Evolutionary conservation across 1,140 invertebrate species (phyloP).

Genomic region (Brachionus koreanus): DNA sequence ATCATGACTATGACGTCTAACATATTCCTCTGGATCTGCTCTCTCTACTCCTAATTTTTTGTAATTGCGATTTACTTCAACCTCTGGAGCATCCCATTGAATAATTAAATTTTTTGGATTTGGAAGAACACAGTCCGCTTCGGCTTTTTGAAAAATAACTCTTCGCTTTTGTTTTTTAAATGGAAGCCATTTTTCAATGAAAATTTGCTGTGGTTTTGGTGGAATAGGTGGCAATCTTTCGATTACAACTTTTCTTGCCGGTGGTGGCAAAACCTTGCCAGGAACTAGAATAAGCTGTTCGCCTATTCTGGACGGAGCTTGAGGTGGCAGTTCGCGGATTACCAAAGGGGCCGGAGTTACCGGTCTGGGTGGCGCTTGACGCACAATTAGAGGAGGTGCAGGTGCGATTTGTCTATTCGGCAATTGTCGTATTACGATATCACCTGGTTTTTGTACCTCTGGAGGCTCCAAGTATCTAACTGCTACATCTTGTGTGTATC

Average conservation of each 20-base stretch:
- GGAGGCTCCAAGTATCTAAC: slow-evolving; percentile 41
- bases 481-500: slow-evolving; percentile 30
- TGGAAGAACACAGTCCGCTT: background rate
- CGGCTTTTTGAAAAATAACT: slow-evolving; percentile 36
- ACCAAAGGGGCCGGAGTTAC: slow-evolving; percentile 2
- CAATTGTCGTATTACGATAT: background rate
- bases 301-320: background rate
- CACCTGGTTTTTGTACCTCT: slow-evolving; percentile 12
- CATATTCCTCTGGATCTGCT: slow-evolving; percentile 32
- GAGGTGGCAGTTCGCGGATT: slow-evolving; percentile 41
- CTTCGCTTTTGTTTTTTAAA: slow-evolving; percentile 37
- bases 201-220: slow-evolving; percentile 30
- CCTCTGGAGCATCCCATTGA: slow-evolving; percentile 36
- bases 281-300: background rate
- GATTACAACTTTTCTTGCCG: slow-evolving; percentile 37
- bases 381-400: slow-evolving; percentile 32
- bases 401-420: background rate
- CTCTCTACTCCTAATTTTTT: background rate
- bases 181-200: slow-evolving; percentile 43
- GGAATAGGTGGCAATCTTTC: slow-evolving; percentile 39
- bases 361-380: background rate
- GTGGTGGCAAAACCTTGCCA: background rate
- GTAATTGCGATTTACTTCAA: background rate
- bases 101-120: slow-evolving; percentile 39
- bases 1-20: background rate